Evolutionary conservation across 23 tunicate species (phyloP).

Genomic region (Diplosoma virens): DNA sequence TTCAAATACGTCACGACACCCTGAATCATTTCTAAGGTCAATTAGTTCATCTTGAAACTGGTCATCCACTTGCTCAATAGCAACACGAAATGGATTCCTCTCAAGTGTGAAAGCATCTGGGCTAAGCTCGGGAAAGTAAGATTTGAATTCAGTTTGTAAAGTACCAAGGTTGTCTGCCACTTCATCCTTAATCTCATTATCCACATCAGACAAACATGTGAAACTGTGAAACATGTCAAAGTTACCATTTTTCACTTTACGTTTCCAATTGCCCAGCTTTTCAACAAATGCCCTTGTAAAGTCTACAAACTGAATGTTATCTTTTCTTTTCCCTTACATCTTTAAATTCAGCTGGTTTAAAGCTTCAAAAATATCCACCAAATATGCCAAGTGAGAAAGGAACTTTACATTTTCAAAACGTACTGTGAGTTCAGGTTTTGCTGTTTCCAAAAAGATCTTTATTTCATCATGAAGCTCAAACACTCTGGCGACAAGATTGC

Average conservation of each 20-base stretch:
- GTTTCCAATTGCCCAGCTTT: conserved; percentile 44
- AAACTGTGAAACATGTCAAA: conserved; percentile 46
- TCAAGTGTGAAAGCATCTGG: conserved; percentile 36
- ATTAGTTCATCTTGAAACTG: conserved; percentile 59
- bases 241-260: conserved; percentile 39
- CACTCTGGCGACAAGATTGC: conserved; percentile 38
- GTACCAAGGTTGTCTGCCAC: conserved; percentile 40
- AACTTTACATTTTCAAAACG: conserved; percentile 28
- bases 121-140: conserved; percentile 52
- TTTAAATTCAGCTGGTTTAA: conserved; percentile 42
- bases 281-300: conserved; percentile 42
- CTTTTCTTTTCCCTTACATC: conserved; percentile 22
- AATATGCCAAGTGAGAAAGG: conserved; percentile 34
- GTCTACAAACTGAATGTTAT: conserved; percentile 30
- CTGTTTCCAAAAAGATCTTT: conserved; percentile 23
- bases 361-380: conserved; percentile 39
- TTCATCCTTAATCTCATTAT: conserved; percentile 39
- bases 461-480: conserved; percentile 45
- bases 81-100: conserved; percentile 60
- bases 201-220: conserved; percentile 44
- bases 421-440: conserved; percentile 38
- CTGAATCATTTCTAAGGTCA: conserved; percentile 54
- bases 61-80: conserved; percentile 54
- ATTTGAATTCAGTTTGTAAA: conserved; percentile 45
- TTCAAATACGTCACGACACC: conserved; percentile 62